phyloP scores from a whole-genome alignment of 2,797 vertebrate genomes.

The Podarcis lilfordi region DNA sequence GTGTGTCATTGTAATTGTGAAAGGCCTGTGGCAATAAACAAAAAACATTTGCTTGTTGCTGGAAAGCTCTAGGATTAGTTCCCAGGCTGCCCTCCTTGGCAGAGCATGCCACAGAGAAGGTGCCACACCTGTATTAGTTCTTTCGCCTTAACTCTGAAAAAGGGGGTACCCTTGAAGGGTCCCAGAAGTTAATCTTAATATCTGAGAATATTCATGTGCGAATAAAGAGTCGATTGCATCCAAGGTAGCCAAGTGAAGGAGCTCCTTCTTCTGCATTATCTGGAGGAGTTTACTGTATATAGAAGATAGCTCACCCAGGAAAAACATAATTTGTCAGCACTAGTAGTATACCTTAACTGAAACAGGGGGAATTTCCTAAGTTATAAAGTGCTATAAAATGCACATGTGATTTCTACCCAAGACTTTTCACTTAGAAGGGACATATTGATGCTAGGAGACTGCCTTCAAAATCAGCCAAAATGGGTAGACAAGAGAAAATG shows the following conservation, averaged over 20 bases:
- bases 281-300: not conserved
- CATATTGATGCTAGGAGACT: not conserved
- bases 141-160: not conserved
- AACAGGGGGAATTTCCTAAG: not conserved
- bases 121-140: not conserved
- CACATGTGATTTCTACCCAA: not conserved
- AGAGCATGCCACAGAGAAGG: not conserved
- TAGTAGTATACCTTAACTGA: not conserved
- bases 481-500: constrained; percentile 11
- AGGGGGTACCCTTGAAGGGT: not conserved
- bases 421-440: rapidly evolving
- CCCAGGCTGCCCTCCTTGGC: not conserved
- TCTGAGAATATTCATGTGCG: not conserved
- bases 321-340: not conserved
- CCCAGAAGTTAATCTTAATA: not conserved
- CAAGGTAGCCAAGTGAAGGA: not conserved
- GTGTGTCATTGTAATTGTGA: not conserved
- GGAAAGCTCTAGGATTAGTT: not conserved
- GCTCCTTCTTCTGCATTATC: not conserved
- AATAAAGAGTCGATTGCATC: not conserved
- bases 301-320: not conserved
- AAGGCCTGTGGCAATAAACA: not conserved
- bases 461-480: not conserved
- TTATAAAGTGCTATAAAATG: not conserved
- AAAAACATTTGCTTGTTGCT: not conserved